These are phyloP conservation scores for Urocynchramus pylzowi DNA, from an alignment of 2,113 vertebrate genomes.

Conservation along the genomic window DNA sequence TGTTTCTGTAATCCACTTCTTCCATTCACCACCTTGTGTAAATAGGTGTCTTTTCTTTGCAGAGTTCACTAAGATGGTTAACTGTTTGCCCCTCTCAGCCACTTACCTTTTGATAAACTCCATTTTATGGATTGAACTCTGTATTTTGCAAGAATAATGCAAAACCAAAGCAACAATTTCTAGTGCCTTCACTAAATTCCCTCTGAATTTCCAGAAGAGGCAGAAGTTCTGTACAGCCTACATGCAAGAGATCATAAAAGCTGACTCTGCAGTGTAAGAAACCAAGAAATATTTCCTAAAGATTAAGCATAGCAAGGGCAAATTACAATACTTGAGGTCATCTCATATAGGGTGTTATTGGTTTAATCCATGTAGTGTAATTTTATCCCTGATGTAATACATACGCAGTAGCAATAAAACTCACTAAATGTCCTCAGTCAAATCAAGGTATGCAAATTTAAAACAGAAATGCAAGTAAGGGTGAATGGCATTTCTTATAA, in stretches of 20 bases:
- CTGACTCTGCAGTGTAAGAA: not conserved
- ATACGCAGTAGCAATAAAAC: not conserved
- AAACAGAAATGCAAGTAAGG: not conserved
- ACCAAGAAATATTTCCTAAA: not conserved
- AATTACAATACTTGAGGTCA: not conserved
- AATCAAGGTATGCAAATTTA: not conserved
- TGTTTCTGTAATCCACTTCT: not conserved
- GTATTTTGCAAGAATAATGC: not conserved
- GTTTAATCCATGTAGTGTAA: not conserved
- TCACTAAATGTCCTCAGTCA: not conserved
- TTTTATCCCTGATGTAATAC: not conserved
- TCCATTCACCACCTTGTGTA: not conserved
- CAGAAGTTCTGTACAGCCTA: not conserved
- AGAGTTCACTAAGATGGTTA: not conserved
- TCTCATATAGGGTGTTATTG: not conserved
- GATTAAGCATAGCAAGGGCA: not conserved
- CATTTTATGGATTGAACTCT: not conserved
- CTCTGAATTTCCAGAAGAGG: not conserved
- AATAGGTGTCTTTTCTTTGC: not conserved
- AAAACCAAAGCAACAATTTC: not conserved
- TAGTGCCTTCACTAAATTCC: not conserved
- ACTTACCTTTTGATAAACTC: not conserved
- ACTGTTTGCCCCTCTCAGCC: not conserved
- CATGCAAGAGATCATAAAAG: not conserved
- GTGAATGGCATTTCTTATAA: not conserved